phyloP scores from a whole-genome alignment of 2,113 vertebrate species.

The Sarotherodon lohbergeri region DNA sequence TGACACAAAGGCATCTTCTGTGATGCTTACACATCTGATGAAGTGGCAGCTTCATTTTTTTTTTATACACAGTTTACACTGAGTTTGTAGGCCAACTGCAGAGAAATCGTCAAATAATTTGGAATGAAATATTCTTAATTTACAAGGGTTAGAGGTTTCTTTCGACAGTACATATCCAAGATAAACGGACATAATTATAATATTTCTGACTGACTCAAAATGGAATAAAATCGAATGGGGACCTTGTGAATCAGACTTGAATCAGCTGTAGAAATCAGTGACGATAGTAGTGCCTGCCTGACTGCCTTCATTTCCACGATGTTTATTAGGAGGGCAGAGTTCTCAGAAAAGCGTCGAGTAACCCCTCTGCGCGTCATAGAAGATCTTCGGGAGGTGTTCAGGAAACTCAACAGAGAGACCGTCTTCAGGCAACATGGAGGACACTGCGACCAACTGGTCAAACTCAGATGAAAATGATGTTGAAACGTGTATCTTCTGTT shows the following conservation, averaged over 20 bases:
- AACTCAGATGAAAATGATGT: neutral
- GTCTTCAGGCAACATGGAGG: neutral
- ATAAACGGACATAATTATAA: neutral
- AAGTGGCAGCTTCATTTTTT: neutral
- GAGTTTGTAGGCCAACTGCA: neutral
- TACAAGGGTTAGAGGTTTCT: neutral
- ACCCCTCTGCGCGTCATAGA: neutral
- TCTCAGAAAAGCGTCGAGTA: neutral
- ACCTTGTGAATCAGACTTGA: neutral
- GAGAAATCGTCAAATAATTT: rapidly evolving
- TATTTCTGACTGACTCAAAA: neutral
- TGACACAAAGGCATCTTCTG: neutral
- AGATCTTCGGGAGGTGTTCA: neutral
- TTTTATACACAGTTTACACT: neutral
- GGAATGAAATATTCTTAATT: neutral
- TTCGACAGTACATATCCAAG: neutral
- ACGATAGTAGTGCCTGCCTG: neutral
- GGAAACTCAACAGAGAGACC: neutral
- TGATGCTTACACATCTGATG: neutral
- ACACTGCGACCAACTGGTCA: neutral
- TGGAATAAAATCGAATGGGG: neutral
- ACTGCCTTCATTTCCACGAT: neutral
- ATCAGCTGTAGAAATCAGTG: neutral
- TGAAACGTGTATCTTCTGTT: neutral
- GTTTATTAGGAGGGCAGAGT: neutral